Evolutionary conservation across 2,888 invertebrate species (phyloP), one percentile per base, ranked within the genome.

Genomic region (Cecidostiba fungosa): DNA sequence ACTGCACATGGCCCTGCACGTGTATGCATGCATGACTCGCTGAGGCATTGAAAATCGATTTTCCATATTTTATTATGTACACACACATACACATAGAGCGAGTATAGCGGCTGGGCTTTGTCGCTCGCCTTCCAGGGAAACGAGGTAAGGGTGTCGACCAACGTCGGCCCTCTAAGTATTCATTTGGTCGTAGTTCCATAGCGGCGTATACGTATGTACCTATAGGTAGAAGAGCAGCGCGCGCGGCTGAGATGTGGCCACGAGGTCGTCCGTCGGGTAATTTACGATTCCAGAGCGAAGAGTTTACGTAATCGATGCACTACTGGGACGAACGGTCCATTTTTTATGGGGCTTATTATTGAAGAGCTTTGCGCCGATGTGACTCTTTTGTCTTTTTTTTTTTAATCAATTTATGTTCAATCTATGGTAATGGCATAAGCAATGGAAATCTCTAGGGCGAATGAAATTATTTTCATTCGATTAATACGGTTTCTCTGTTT

Each of bases 21-120:
- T 36, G 26, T 39, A 70, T 80, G 36, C 14, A 36, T 32, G 50
- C 69, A 6, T 10, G 29, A 19, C n/a, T 6, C 16, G 14, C 36
- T 19, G 16, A 76, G 50, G 54, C 73, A 85, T 81, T 81, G 85
- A 77, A 80, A 81, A 85, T 85, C 78, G 78, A 85, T 85, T 85
- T 85, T 73, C 78, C 74, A 85, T 82, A 85, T 73, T 85, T 85
- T 82, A 85, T 77, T 81, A 72, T 59, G 50, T 66, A 77, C 54
- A 47, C 23, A 23, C 3, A 32, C 32, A 23, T 2, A 59, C 19
- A 50, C 19, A 2, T 3, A 50, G 50, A 50, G 50, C 16, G 50
- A 50, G 50, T 16, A 50, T 16, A 59, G 77, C 66, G 4, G 29
- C 32, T 16, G 4, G 23, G 62, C 23, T 43, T 62, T 10, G 54